Conservation (phyloP, 2,113 vertebrate genomes). For the Tyto alba region DNA sequence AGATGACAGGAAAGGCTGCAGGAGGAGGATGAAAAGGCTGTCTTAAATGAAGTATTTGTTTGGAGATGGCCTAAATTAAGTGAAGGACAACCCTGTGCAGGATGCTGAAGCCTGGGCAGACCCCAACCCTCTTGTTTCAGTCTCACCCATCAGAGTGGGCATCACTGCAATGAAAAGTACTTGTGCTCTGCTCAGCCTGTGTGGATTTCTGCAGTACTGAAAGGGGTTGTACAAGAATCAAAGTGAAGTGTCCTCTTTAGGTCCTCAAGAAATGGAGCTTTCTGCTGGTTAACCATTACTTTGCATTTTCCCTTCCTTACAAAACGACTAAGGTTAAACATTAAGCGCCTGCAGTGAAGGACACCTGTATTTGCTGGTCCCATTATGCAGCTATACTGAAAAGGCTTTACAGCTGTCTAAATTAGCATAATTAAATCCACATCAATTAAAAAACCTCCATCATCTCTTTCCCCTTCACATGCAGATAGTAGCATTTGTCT, state of each 20-base stretch:
- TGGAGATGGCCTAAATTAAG: not conserved
- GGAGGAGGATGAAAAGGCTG: not conserved
- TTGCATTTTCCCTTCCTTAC: conserved; percentile 56
- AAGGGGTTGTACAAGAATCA: not conserved
- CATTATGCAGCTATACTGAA: conserved; percentile 72
- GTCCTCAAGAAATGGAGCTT: conserved; percentile 51
- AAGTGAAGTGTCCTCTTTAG: conserved; percentile 37
- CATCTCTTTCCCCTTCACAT: conserved; percentile 84
- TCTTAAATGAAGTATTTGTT: not conserved
- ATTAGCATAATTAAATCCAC: conserved; percentile 97
- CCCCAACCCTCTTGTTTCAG: not conserved
- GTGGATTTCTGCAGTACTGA: not conserved
- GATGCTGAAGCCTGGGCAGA: not conserved
- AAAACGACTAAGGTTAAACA: conserved; percentile 75
- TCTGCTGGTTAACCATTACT: conserved; percentile 59
- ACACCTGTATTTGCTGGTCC: conserved; percentile 86
- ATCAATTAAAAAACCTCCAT: conserved; percentile 90
- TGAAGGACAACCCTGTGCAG: not conserved
- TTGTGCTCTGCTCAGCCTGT: not conserved
- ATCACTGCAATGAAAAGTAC: not conserved
- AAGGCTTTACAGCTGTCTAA: conserved; percentile 81
- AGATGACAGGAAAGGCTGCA: not conserved
- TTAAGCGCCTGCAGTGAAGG: conserved; percentile 77
- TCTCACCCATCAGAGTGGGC: not conserved
- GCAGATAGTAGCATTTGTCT: conserved; percentile 87